Evolutionary conservation across 1,140 invertebrate species (phyloP), one percentile per base, ranked within the genome.

Genomic region (Halotydeus destructor): DNA sequence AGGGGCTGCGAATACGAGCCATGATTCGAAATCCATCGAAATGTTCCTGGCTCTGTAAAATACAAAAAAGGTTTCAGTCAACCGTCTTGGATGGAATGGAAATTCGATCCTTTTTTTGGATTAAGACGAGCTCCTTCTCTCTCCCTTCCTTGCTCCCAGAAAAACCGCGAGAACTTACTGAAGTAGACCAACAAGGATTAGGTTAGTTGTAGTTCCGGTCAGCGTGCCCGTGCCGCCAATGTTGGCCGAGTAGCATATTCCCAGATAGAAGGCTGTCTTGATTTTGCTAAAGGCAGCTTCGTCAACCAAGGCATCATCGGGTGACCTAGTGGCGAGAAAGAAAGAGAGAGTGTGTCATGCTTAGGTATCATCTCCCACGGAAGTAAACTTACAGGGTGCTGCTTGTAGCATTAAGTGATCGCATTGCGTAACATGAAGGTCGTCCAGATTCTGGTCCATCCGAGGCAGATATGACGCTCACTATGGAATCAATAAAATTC

Each of bases 181-280:
- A n/a, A 71, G 69, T 40, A 76, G 70, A 11, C 73, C 76, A 56
- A 78, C 81, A 46, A 85, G 72, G 1, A 83, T 77, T 9, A 88
- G 65, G 61, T 91, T 91, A 19, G 83, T 82, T 4, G 75, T 77
- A 1, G 82, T 84, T 3, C 84, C 85, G 2, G 84, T 83, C 2
- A 91, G 59, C 1, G 79, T 82, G 0, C 78, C 78, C 32, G 75
- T 78, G 4, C 85, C 85, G 3, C 84, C 84, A 24, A 82, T 57
- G 45, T 67, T 70, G 4, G 82, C 72, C 0, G 81, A 71, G 54
- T 84, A 88, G 2, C 78, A 78, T 21, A 82, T 75, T 5, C 70
- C 70, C 41, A 88, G 54, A 48, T 77, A 71, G 14, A 53, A 32
- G 3, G 43, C 46, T 8, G 19, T 40, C 14, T 43, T 27, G 16